Percentiles rank a stretch among this genome's conserved stretches.
Evolutionary conservation across 2,888 invertebrate genomes (phyloP).

Genomic region (Ashinkailepas kermadecensis): DNA sequence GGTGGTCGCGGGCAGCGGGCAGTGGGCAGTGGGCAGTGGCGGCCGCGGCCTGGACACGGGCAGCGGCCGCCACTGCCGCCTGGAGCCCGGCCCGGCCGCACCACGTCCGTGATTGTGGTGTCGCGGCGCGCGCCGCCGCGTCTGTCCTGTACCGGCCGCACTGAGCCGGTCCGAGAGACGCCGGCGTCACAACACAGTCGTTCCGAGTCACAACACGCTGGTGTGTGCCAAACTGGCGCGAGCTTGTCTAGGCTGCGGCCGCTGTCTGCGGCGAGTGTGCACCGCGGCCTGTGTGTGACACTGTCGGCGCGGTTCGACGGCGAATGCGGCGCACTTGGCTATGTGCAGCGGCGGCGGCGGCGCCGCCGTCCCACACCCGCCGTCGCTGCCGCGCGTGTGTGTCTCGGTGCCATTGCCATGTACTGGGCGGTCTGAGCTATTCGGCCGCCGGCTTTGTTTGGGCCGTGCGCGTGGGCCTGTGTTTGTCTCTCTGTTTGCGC

Average conservation of each 20-base stretch:
- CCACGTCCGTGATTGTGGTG: too few relatives aligned
- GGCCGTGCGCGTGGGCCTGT: not conserved
- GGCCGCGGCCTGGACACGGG: conserved; percentile 44
- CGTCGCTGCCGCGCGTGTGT: not conserved
- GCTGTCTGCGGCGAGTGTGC: conserved; percentile 25
- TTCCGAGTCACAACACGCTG: not conserved
- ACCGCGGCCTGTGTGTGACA: conserved; percentile 26
- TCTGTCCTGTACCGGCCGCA: not conserved
- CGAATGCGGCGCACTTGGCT: conserved; percentile 26
- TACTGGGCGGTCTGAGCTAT: not conserved
- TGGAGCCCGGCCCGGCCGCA: not conserved
- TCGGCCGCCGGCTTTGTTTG: not conserved
- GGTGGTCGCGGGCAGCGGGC: not conserved
- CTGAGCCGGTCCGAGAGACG: not conserved
- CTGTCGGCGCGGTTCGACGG: conserved; percentile 23
- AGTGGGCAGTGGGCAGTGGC: conserved; percentile 38
- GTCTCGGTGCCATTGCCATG: not conserved
- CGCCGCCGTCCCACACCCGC: not conserved
- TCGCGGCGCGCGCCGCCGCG: not conserved
- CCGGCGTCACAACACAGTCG: not conserved
- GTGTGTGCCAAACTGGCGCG: conserved; percentile 17
- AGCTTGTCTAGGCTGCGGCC: not conserved
- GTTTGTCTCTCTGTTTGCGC: not conserved
- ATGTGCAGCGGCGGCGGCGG: conserved; percentile 22
- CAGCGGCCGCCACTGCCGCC: not conserved